phyloP scores from a whole-genome alignment of 2,113 vertebrate genomes.

The Anhinga anhinga region DNA sequence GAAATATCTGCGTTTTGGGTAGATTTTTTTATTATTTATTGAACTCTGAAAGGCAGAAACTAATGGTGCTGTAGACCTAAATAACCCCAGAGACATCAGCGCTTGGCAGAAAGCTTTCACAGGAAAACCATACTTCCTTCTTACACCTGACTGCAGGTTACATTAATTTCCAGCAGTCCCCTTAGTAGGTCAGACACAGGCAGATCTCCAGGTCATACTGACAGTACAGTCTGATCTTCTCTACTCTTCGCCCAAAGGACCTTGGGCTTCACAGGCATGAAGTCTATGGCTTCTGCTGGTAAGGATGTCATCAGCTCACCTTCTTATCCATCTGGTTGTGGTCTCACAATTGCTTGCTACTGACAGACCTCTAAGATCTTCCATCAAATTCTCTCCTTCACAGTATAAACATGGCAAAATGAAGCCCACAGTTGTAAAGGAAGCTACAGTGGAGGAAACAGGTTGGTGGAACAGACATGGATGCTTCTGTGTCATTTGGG shows the following conservation, averaged over 20 bases:
- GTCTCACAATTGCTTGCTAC: neutral
- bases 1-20: neutral
- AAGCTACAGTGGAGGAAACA: neutral
- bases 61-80: neutral
- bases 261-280: neutral
- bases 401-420: neutral
- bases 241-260: neutral
- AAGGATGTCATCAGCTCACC: neutral
- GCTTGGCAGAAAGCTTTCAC: neutral
- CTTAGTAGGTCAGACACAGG: fast-evolving
- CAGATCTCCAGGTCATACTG: neutral
- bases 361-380: neutral
- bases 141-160: neutral
- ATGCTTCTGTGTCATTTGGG: neutral
- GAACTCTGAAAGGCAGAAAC: neutral
- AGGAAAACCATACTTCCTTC: neutral
- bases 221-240: neutral
- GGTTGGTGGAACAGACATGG: neutral
- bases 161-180: neutral
- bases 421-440: neutral
- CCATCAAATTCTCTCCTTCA: neutral
- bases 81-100: neutral
- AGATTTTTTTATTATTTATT: neutral
- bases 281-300: neutral
- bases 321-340: neutral